Evolutionary conservation across 2,113 vertebrate species (phyloP).

Genomic region (Tachuris rubrigastra): DNA sequence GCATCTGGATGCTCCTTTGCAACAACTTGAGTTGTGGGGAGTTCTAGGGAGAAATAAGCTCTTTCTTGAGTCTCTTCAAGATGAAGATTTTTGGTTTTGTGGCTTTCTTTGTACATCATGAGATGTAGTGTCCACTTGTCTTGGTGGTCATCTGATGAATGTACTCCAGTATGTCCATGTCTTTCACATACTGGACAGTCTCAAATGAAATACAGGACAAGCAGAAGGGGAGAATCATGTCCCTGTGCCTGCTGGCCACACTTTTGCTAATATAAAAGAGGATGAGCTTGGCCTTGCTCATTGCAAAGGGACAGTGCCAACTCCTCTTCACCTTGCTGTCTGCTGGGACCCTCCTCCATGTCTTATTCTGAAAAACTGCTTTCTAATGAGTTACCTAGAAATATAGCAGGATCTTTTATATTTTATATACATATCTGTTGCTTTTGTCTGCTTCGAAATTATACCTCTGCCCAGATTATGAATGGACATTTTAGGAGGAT

Average conservation of each 20-base stretch:
- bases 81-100: not conserved
- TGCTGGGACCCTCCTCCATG: accelerated
- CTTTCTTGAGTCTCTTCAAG: not conserved
- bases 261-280: not conserved
- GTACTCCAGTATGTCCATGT: not conserved
- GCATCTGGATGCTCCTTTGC: not conserved
- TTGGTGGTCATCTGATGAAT: not conserved
- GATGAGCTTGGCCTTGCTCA: not conserved
- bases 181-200: not conserved
- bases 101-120: not conserved
- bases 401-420: not conserved
- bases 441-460: not conserved
- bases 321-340: not conserved
- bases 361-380: not conserved
- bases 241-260: not conserved
- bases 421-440: not conserved
- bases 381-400: not conserved
- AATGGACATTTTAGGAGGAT: not conserved
- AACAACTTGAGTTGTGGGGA: not conserved
- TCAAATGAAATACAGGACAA: not conserved
- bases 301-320: not conserved
- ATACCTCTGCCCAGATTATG: not conserved
- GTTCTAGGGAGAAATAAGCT: not conserved
- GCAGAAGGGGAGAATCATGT: not conserved
- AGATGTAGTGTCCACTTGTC: not conserved